Evolutionary conservation across 1,140 invertebrate genomes (phyloP).

Genomic region (Pseudomyrmex concolor): DNA sequence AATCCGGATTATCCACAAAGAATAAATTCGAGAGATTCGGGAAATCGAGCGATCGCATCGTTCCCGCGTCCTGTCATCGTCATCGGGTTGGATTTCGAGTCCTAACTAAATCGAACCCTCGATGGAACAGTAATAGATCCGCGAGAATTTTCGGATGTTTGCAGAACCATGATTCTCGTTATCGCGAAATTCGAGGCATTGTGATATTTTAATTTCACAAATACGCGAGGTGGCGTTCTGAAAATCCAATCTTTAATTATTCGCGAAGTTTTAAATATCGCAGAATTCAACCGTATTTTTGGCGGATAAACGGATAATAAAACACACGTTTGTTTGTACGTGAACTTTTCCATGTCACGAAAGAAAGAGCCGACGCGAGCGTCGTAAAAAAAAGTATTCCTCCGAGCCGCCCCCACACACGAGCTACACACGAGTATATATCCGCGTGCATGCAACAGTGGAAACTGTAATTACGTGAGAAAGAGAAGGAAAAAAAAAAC

Average conservation of each 20-base stretch:
- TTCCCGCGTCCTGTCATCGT: conserved; percentile 5
- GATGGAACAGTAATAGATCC: neutral
- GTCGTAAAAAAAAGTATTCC: conserved; percentile 41
- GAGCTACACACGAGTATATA: conserved; percentile 7
- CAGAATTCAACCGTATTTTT: neutral
- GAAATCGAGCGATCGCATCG: conserved; percentile 28
- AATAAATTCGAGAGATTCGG: conserved; percentile 20
- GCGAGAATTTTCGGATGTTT: neutral
- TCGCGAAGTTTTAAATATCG: no score
- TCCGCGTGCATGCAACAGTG: conserved; percentile 68
- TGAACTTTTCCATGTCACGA: conserved; percentile 40
- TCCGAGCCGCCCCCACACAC: neutral
- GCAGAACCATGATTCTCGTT: neutral
- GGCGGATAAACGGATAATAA: conserved; percentile 8
- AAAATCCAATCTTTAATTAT: neutral
- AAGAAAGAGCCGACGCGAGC: neutral
- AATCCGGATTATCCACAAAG: conserved; percentile 70
- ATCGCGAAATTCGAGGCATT: neutral
- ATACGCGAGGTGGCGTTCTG: no score
- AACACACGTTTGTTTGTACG: conserved; percentile 4
- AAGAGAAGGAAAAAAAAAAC: conserved; percentile 28
- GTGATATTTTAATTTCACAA: neutral
- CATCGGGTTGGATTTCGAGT: conserved; percentile 43
- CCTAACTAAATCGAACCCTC: neutral
- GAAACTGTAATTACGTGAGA: conserved; percentile 80